These are phyloP conservation scores for Neodiprion pinetum DNA, from an alignment of 1,140 invertebrate species.

Conservation along the genomic window DNA sequence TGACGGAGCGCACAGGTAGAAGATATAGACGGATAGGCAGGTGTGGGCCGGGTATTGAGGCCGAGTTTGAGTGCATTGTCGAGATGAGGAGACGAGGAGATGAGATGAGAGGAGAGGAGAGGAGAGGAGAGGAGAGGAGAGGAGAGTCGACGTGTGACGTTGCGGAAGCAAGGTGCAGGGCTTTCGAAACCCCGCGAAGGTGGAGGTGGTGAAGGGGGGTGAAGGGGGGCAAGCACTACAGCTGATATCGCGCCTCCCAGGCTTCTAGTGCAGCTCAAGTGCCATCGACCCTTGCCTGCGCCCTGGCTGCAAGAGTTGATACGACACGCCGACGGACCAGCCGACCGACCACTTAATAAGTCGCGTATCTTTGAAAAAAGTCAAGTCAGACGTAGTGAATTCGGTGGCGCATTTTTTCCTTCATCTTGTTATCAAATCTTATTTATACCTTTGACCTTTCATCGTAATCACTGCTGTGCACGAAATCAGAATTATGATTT, in stretches of 20 bases:
- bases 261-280: background rate
- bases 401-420: too few relatives aligned
- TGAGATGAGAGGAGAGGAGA: too few relatives aligned
- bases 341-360: constrained; percentile 11
- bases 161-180: background rate
- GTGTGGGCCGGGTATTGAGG: background rate
- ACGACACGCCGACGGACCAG: constrained; percentile 9
- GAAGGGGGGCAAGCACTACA: background rate
- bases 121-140: too few relatives aligned
- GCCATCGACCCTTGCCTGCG: constrained; percentile 10
- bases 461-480: too few relatives aligned
- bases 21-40: too few relatives aligned
- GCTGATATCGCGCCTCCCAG: constrained; percentile 1
- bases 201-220: background rate
- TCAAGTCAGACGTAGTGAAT: too few relatives aligned
- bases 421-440: too few relatives aligned
- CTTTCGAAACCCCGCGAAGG: background rate
- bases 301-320: constrained; percentile 5
- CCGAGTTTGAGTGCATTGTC: constrained; percentile 1
- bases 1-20: too few relatives aligned
- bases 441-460: too few relatives aligned
- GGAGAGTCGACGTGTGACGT: background rate
- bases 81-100: background rate
- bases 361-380: background rate
- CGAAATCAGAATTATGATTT: too few relatives aligned